Percentiles rank a stretch among this genome's conserved stretches.
These are phyloP conservation scores for Onychomys arenicola DNA, from an alignment of 2,797 vertebrate species.

Conservation along the genomic window DNA sequence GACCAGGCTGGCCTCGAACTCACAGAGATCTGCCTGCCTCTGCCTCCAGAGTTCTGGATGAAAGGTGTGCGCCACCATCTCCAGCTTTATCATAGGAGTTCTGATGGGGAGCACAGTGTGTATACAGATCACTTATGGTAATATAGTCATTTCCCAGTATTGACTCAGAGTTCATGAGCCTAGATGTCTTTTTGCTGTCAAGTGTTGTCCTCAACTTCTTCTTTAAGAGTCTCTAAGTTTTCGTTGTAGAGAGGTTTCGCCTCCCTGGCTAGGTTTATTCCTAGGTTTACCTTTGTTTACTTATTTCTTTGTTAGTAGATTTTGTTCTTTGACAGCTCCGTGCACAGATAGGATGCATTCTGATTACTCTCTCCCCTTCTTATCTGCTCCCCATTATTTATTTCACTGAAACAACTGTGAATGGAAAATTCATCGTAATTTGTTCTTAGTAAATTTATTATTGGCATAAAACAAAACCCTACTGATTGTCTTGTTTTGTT, in stretches of 20 bases:
- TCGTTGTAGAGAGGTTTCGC: background rate
- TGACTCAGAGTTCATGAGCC: background rate
- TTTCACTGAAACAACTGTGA: background rate
- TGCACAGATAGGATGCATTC: background rate
- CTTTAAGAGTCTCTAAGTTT: background rate
- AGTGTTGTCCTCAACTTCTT: background rate
- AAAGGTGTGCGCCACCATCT: rapidly evolving
- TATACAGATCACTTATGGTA: background rate
- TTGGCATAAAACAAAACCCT: background rate
- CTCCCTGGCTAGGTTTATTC: background rate
- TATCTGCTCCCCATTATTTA: background rate
- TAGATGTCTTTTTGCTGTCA: background rate
- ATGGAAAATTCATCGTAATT: background rate
- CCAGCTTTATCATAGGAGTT: background rate
- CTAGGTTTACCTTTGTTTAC: background rate
- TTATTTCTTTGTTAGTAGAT: background rate
- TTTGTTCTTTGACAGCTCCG: background rate
- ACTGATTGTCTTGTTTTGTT: background rate
- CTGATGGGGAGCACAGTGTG: background rate
- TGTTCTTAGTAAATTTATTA: background rate
- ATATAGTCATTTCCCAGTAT: background rate
- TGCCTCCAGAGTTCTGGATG: background rate
- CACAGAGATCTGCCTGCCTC: background rate
- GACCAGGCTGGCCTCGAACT: background rate
- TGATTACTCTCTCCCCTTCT: background rate